Evolutionary conservation across 2,797 vertebrate species (phyloP), one percentile per base, ranked within the genome.

Genomic region (Nyctibius grandis): DNA sequence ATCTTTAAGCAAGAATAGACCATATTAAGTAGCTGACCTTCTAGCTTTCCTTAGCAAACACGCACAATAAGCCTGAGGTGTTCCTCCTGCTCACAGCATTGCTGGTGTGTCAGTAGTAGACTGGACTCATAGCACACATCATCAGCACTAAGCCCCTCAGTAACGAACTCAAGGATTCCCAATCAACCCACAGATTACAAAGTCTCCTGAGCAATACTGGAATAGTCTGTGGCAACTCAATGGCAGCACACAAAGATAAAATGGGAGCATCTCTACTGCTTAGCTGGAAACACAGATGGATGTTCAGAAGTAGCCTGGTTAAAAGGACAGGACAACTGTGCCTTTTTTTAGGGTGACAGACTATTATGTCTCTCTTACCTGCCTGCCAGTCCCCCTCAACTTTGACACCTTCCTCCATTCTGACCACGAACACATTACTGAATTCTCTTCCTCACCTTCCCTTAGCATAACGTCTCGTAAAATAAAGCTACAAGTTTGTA

Each of bases 11-110:
- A 76, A 67, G 25, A 89, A 74, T 0, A 86, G 60, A 44, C 33
- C 33, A 22, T 57, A 9, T 45, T 45, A 64, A 85, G 36, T 25
- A 60, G 69, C 36, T 45, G 65, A 74, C 45, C 20, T 44, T 33
- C 21, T 36, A 15, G 29, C 28, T 61, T 85, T 33, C 45, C 33
- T 57, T 34, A 65, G 65, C 74, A 72, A 78, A 81, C 8, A 6
- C 1, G 0, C 25, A 19, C 0, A 0, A 2, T 20, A 64, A 74
- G 33, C 22, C 20, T 28, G 40, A 45, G n/a, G 34, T 82, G 29
- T 42, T 81, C 26, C 17, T 75, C 18, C 50, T 61, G 38, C 50
- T 78, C 48, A 18, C 68, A 51, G 36, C 14, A 26, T 13, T 65
- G 44, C 44, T 51, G 40, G 7, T 1, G 3, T 79, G 16, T 60